Evolutionary conservation across 2,888 invertebrate species (phyloP).

Genomic region (Eulithis prunata): DNA sequence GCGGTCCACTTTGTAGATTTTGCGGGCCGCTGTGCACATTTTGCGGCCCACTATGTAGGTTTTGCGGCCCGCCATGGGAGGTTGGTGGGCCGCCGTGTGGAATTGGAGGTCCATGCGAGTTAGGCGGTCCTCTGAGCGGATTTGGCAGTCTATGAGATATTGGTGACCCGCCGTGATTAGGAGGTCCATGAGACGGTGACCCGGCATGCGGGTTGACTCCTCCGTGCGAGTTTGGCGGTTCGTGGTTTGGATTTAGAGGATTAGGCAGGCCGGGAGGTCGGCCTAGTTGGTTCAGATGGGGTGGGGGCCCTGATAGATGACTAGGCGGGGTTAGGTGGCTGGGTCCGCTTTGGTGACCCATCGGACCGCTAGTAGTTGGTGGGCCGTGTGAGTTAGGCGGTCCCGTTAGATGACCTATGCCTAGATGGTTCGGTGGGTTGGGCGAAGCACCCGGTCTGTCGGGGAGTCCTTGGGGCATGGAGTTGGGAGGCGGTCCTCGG

Average conservation of each 20-base stretch:
- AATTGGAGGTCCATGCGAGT: constrained; percentile 2
- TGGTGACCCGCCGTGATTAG: constrained; percentile 26
- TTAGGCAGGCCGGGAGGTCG: constrained; percentile 14
- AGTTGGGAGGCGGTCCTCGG: constrained; percentile 40
- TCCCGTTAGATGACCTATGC: constrained; percentile 19
- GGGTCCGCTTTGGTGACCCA: constrained; percentile 11
- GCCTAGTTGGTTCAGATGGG: constrained; percentile 21
- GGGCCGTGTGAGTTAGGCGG: constrained; percentile 40
- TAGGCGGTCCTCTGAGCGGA: constrained; percentile 5
- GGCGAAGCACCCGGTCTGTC: constrained; percentile 26
- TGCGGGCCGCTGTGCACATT: not conserved
- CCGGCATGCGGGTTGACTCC: constrained; percentile 1
- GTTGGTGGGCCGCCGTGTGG: constrained; percentile 1
- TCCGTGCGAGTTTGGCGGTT: constrained; percentile 17
- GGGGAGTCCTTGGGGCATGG: constrained; percentile 43
- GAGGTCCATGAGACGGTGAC: not conserved
- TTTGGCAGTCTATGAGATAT: constrained; percentile 10
- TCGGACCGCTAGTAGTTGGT: constrained; percentile 35
- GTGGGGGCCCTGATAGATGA: constrained; percentile 12
- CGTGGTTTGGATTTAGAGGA: constrained; percentile 7
- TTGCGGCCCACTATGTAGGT: not conserved
- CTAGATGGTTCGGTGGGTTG: constrained; percentile 19
- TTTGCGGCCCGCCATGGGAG: constrained; percentile 1
- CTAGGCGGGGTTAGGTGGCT: constrained; percentile 8
- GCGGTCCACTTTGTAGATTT: not conserved